Conservation (phyloP, 2,113 vertebrate genomes). For the Psammodynastes pulverulentus region DNA sequence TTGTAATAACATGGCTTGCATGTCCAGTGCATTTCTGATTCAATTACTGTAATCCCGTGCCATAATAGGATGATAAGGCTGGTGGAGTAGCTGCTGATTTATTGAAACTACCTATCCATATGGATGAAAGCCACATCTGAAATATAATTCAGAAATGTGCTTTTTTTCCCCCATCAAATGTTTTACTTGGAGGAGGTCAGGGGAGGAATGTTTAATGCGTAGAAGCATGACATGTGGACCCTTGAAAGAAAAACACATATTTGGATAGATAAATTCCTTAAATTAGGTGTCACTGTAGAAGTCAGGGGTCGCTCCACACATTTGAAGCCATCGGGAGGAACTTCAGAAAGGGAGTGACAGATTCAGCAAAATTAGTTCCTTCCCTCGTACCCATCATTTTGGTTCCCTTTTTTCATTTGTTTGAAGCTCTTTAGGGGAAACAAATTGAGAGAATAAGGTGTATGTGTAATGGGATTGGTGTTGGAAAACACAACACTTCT, state of each 20-base stretch:
- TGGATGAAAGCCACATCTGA: not conserved
- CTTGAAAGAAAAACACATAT: not conserved
- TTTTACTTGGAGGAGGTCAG: not conserved
- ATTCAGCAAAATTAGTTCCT: not conserved
- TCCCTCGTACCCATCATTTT: not conserved
- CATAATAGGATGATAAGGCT: not conserved
- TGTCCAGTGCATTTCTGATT: conserved; percentile 33
- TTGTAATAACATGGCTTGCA: conserved; percentile 40
- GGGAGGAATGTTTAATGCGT: not conserved
- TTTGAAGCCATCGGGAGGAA: not conserved
- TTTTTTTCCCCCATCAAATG: not conserved
- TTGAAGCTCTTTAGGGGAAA: not conserved
- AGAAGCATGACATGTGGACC: not conserved
- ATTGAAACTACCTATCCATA: conserved; percentile 14
- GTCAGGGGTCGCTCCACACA: not conserved
- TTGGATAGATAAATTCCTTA: not conserved
- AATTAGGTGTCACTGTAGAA: not conserved
- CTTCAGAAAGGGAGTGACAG: not conserved
- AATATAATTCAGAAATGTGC: not conserved
- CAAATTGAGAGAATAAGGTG: not conserved
- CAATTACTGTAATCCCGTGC: conserved; percentile 37
- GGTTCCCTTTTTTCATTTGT: not conserved
- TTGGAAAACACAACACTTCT: no score
- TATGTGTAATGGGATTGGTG: not conserved
- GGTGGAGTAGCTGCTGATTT: not conserved